Evolutionary conservation across 2,888 invertebrate species (phyloP), one percentile per base, ranked within the genome.

Genomic region (Pristionchus exspectatus): DNA sequence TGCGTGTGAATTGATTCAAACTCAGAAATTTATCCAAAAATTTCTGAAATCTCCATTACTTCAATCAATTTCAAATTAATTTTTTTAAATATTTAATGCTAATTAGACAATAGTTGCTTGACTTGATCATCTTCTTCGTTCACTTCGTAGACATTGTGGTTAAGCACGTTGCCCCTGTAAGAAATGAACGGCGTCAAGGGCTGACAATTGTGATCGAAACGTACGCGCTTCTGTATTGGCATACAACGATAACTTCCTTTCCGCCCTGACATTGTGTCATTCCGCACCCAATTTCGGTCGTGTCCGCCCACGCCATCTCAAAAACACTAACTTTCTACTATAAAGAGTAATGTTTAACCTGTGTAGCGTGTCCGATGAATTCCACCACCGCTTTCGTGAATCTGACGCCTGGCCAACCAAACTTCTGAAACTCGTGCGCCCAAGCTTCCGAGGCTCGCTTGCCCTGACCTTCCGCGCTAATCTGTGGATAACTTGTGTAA

Each of bases 241-340:
- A 90, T 27, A 84, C 90, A 50, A 90, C 90, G 72, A 54, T 33
- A 21, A 86, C 88, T 50, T 81, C 50, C 33, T 30, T 66, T 63
- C 90, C 81, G 21, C 50, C 27, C 50, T 1, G 24, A 33, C 91
- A 91, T 18, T 50, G 44, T 18, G 89, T 86, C 27, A 88, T 56
- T n/a, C 89, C 91, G 54, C 91, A 91, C 3, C 91, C 91, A 30
- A 91, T 30, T 21, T 87, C 69, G 7, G 87, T 81, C 12, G 91
- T 91, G 16, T 69, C 83, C 50, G 91, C 90, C 91, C 91, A 91
- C 0, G 90, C 90, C 90, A 91, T 90, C 85, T 91, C 90, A 14
- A 87, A 86, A n/a, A n/a, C n/a, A n/a, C n/a, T n/a, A n/a, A n/a
- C n/a, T n/a, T n/a, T n/a, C n/a, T n/a, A n/a, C n/a, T n/a, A n/a